Percentiles rank a stretch among this genome's conserved stretches.
Evolutionary conservation across 2,888 invertebrate species (phyloP).

Genomic region (Chouioia cunea): DNA sequence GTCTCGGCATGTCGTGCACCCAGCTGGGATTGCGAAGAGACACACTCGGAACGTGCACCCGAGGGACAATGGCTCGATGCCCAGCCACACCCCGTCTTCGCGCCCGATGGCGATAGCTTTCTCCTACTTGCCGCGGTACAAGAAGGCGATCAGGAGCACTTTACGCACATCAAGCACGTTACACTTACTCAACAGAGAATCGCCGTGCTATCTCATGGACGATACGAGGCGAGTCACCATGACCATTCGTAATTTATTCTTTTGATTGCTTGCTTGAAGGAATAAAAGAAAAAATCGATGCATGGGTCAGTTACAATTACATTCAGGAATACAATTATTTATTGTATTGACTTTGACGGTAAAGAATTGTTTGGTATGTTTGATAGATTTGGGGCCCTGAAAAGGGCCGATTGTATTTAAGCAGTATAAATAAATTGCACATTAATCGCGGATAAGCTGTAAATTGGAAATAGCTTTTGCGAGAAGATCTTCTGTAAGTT

Average conservation of each 20-base stretch:
- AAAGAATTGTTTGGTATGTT: background rate
- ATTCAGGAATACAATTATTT: no score
- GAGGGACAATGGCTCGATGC: constrained; percentile 90
- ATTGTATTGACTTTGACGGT: no score
- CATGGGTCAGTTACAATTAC: no score
- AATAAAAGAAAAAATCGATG: no score
- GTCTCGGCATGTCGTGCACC: constrained; percentile 87
- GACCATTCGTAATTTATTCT: background rate
- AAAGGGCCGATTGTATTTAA: no score
- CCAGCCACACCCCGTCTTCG: constrained; percentile 86
- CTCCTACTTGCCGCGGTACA: constrained; percentile 85
- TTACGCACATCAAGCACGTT: constrained; percentile 90
- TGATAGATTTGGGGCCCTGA: background rate
- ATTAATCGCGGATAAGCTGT: no score
- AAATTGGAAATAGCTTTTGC: no score
- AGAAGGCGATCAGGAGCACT: constrained; percentile 86
- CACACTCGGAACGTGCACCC: constrained; percentile 85
- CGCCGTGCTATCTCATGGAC: constrained; percentile 87
- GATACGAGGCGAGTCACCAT: constrained; percentile 77
- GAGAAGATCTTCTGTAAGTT: no score
- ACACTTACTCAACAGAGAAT: constrained; percentile 85
- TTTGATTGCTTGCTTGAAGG: background rate
- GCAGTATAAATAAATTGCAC: no score
- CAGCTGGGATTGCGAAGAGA: constrained; percentile 88
- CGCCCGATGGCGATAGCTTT: constrained; percentile 87